A percentile compares a stretch with the other conserved stretches of the same genome.
Conservation (phyloP, 2,888 invertebrate species). For the Orthonevra nobilis region DNA sequence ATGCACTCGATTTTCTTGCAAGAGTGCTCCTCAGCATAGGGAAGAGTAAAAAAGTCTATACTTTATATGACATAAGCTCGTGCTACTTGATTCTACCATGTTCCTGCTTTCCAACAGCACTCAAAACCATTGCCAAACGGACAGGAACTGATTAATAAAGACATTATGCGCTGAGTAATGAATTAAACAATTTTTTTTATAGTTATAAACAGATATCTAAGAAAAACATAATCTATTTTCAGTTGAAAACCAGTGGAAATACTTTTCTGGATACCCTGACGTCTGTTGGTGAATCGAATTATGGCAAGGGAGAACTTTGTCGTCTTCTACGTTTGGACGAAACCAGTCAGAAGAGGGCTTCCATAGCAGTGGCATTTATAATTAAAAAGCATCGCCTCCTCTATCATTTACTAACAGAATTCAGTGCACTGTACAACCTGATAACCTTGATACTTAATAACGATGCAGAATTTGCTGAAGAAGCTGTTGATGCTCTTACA, state of each 20-base stretch:
- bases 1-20: too few relatives aligned
- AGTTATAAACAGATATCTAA: not conserved
- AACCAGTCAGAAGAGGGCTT: conserved; percentile 77
- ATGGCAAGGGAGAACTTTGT: conserved; percentile 79
- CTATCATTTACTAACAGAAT: conserved; percentile 77
- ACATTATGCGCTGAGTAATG: too few relatives aligned
- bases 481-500: conserved; percentile 78
- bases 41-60: too few relatives aligned
- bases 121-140: too few relatives aligned
- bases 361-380: conserved; percentile 78
- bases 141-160: too few relatives aligned
- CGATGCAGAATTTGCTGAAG: conserved; percentile 75
- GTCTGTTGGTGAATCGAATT: conserved; percentile 79
- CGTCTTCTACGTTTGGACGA: conserved; percentile 77
- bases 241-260: conserved; percentile 77
- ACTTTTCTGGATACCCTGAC: conserved; percentile 77
- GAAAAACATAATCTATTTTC: conserved; percentile 1
- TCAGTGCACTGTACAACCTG: conserved; percentile 76
- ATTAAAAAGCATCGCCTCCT: conserved; percentile 77
- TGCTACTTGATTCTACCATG: too few relatives aligned
- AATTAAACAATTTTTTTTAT: too few relatives aligned
- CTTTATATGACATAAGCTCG: too few relatives aligned
- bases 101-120: too few relatives aligned
- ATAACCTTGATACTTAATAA: conserved; percentile 76
- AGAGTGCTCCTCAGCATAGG: too few relatives aligned